Conservation (phyloP, 2,888 invertebrate species). For the Drosophila lacicola region DNA sequence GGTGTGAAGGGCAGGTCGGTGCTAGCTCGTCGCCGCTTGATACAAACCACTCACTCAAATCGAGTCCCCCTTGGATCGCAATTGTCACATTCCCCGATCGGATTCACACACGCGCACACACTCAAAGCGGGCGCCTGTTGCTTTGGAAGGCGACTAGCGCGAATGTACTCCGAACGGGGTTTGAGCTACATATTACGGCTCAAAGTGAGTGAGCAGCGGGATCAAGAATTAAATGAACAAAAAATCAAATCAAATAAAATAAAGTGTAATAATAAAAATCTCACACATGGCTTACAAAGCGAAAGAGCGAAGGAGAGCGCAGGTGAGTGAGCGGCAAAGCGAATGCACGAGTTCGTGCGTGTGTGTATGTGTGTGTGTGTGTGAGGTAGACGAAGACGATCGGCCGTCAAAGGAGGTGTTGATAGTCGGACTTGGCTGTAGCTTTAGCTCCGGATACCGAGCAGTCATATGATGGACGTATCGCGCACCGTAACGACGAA, state of each 20-base stretch:
- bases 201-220: conserved; percentile 50
- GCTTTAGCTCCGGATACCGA: conserved; percentile 55
- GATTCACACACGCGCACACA: conserved; percentile 43
- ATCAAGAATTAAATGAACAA: conserved; percentile 36
- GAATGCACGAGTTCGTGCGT: background rate
- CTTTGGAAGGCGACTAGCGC: conserved; percentile 21
- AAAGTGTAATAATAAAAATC: conserved; percentile 15
- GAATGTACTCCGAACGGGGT: conserved; percentile 39
- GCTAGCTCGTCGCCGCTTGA: conserved; percentile 42
- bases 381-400: conserved; percentile 34
- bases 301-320: conserved; percentile 9
- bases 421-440: conserved; percentile 64
- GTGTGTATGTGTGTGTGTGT: background rate
- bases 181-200: conserved; percentile 40
- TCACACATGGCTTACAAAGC: conserved; percentile 30
- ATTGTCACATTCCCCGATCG: conserved; percentile 29
- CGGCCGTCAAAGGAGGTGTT: conserved; percentile 70
- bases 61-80: conserved; percentile 23
- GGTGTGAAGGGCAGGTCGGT: conserved; percentile 19
- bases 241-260: conserved; percentile 12
- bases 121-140: conserved; percentile 17
- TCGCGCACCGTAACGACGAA: conserved; percentile 65
- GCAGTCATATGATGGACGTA: conserved; percentile 79
- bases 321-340: conserved; percentile 7
- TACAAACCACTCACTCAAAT: conserved; percentile 54